Base-by-base conservation (phyloP, 2,797 vertebrate genomes). In the Orestias chungarensis region DNA sequence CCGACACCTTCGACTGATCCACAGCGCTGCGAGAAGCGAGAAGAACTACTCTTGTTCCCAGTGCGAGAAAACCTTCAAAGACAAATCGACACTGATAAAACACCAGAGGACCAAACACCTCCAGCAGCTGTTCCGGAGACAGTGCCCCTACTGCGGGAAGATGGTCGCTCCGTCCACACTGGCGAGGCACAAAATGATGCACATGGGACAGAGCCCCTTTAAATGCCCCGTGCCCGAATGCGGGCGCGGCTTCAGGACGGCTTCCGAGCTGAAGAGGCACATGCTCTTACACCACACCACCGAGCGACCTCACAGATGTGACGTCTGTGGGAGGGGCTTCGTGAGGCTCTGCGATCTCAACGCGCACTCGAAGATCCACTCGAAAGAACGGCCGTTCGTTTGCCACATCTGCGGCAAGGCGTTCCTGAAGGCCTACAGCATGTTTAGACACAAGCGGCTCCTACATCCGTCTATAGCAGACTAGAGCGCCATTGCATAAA, bases 21-120 rank as follows among this genome's bases (percentile, higher is more conserved):
- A 91, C 49, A 18, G 88, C 0, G 81, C 87, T 54, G 64, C 64
- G 1, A 66, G 75, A 10, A 66, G 83, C 0, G 70, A 80, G 68
- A 89, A 78, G 69, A 84, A 29, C 25, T 38, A 85, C 7, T 47
- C 76, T 0, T 91, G 91, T 71, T 69, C 79, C 0, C 75, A 86
- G 74, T 91, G 90, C 25, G 82, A 86, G 55, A 87, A 83, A 4
- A 80, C 85, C 31, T 91, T 89, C 0, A 88, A 91, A 73, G 82
- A 84, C 71, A 90, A 85, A 70, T 84, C 82, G 6, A 61, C 85
- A 2, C 76, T 92, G 72, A 85, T 68, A 3, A 88, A 84, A 47
- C 91, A 92, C 75, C 86, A 91, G 73, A 85, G 68, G 74, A 79
- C 12, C 67, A 88, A 88, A 68, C 91, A 91, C 79, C 29, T 77